Conservation (phyloP, 2,888 invertebrate species). For the Netelia inedita region DNA sequence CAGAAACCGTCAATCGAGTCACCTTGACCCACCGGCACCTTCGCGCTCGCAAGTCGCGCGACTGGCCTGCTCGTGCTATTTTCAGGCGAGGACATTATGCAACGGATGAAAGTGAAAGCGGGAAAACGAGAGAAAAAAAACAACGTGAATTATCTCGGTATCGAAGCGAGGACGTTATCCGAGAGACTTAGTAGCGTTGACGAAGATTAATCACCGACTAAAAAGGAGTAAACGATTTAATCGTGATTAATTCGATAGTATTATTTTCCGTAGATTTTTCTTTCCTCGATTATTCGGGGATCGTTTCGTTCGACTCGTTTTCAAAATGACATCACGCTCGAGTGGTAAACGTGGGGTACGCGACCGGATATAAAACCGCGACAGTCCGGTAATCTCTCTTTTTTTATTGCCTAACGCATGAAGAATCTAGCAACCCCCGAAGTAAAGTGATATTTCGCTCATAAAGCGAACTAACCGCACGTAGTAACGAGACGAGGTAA, state of each 20-base stretch:
- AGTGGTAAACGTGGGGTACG: background rate
- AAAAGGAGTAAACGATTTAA: background rate
- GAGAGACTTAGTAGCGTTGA: background rate
- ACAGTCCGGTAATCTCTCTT: background rate
- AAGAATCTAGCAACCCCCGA: no score
- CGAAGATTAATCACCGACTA: conserved; percentile 24
- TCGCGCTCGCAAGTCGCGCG: background rate
- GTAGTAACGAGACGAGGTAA: no score
- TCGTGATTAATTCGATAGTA: background rate
- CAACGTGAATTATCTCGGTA: background rate
- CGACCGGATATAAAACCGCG: background rate
- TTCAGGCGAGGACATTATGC: conserved; percentile 6
- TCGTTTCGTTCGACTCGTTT: background rate
- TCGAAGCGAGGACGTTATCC: background rate
- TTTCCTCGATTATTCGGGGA: background rate
- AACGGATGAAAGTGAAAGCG: conserved; percentile 43
- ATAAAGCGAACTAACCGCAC: no score
- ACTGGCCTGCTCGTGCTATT: conserved; percentile 34
- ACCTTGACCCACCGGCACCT: conserved; percentile 44
- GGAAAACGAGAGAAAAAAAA: background rate
- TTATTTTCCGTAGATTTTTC: background rate
- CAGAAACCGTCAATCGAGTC: conserved; percentile 48
- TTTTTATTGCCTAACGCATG: background rate
- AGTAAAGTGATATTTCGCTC: no score
- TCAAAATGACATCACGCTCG: background rate